These are phyloP conservation scores for Megalurothrips usitatus DNA, from an alignment of 2,888 invertebrate genomes.

Conservation along the genomic window DNA sequence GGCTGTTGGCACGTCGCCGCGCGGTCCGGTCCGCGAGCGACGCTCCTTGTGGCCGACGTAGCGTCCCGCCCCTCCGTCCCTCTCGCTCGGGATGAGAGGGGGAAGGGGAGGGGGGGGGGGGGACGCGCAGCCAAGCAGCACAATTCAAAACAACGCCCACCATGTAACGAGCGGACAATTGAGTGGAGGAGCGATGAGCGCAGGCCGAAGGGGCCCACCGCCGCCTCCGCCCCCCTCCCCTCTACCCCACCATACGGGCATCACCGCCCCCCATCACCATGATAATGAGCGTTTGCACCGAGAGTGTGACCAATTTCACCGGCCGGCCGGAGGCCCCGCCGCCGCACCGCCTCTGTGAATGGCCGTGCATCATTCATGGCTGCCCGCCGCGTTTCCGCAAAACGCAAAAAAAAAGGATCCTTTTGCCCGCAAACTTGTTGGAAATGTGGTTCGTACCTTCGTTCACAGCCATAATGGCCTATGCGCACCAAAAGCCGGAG, in stretches of 20 bases:
- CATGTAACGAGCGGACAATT: constrained; percentile 14
- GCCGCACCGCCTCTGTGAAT: no score
- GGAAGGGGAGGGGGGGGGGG: no score
- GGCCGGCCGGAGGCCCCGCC: background rate
- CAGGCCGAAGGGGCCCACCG: background rate
- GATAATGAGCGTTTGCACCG: background rate
- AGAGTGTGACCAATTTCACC: background rate
- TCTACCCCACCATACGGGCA: background rate
- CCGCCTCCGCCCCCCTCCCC: background rate
- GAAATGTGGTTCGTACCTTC: no score
- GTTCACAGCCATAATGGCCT: no score
- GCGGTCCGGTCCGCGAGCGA: no score
- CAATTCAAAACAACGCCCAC: constrained; percentile 21
- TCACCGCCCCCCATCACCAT: background rate
- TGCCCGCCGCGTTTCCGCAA: no score
- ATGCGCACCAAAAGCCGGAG: background rate
- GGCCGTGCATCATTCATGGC: no score
- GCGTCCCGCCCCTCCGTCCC: background rate
- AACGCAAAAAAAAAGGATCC: no score
- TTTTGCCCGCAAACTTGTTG: no score
- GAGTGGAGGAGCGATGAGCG: background rate
- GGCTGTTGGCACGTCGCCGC: no score
- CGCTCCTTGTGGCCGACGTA: no score
- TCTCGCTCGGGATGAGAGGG: background rate
- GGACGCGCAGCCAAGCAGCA: constrained; percentile 4